Base-by-base conservation (phyloP, 2,113 vertebrate species). In the Corynorhinus townsendii region DNA sequence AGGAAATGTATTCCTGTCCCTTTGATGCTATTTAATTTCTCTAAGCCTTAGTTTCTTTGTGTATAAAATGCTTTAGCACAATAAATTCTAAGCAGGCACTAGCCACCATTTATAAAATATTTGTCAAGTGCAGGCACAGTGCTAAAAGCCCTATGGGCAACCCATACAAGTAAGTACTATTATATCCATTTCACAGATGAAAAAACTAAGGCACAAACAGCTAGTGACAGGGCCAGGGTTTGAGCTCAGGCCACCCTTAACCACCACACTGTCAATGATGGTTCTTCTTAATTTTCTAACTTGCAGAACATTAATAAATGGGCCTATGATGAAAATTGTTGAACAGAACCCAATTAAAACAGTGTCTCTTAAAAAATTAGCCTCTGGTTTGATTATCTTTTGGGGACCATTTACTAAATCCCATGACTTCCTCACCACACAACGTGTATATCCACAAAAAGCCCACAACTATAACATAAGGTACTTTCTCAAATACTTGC, bases 261-360 rank as follows among this genome's bases (percentile, higher is more conserved):
- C 33, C 7, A 90, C 33, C 12, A 16, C 8, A 79, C 28, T 56
- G 71, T 69, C 82, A 88, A n/a, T 38, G 52, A 73, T 33, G 17
- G 56, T 28, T 90, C 35, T 73, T 89, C 82, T 89, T 95, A 82
- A 93, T 88, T 47, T 22, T 47, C 75, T 62, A 83, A 69, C 2
- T 84, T 93, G 19, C 56, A 89, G 95, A 94, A 47, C 79, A 89
- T 89, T 89, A 92, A 95, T 81, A 94, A 94, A 81, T 47, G 11
- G 24, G 35, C 40, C 59, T 91, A 20, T 64, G 49, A 82, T 79
- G 24, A 92, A 82, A 96, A 82, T 10, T 82, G 16, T 66, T 93
- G 52, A 89, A 86, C 62, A 86, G 45, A 91, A 86, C 35, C 64
- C 73, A 24, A 89, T 85, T 90, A 92, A 89, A 93, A 62, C 33